Evolutionary conservation across 2,888 invertebrate genomes (phyloP), one percentile per base, ranked within the genome.

Genomic region (Cephonodes hylas): DNA sequence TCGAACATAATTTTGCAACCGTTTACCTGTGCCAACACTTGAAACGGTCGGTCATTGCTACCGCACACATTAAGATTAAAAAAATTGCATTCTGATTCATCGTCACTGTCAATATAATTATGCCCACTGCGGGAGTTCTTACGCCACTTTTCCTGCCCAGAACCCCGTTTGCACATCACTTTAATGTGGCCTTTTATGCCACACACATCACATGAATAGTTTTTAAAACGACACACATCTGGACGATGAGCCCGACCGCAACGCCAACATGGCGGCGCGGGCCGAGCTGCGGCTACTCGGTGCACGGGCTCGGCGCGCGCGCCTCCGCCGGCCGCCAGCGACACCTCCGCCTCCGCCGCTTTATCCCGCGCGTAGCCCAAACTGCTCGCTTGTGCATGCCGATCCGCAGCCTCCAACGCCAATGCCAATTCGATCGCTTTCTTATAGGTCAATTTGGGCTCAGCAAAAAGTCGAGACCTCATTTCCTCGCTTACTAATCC

Each of bases 381-480:
- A 8, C 31, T 8, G 31, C 31, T 31, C 8, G 31, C 31, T 8
- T 31, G 31, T 8, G 67, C 63, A 45, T 58, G 65, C 53, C 64
- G 42, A 15, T 66, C 66, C 22, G 69, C 67, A 31, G 69, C 69
- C 46, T 65, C 67, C 62, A 69, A 58, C 20, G 69, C 67, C 45
- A 65, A 45, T 27, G 71, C 70, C 42, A 72, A 61, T 58, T 73
- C 72, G 66, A 70, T 66, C 6, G 69, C 70, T 31, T 58, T 38
- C 42, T 66, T 64, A 56, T 70, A 72, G 22, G 69, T 57, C 7
- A 74, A 42, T 6, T 58, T 60, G 25, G 58, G 64, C 45, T 73
- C 69, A 5, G 71, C 65, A 45, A 71, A 69, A 4, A 73, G 23
- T 18, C 70, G 62, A 0, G 65, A 66, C 23, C 70, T 25, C 64